phyloP scores from a whole-genome alignment of 2,888 invertebrate genomes.

The Drosophila falleni region DNA sequence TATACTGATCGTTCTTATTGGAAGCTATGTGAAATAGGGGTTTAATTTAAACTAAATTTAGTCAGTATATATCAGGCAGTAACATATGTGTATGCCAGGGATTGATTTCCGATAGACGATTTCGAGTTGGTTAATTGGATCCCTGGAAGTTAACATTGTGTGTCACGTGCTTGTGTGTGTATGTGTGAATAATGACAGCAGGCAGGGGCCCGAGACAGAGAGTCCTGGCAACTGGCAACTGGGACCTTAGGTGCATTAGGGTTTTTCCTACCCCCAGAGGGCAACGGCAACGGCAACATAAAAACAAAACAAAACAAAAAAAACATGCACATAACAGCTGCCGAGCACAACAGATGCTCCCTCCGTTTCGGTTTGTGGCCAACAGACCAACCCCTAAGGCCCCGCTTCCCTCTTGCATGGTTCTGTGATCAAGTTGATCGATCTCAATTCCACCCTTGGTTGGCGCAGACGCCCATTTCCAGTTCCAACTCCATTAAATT shows the following conservation, averaged over 20 bases:
- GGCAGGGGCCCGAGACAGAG: not conserved
- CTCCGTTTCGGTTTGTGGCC: conserved; percentile 60
- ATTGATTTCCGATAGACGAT: no score
- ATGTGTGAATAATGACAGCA: conserved; percentile 16
- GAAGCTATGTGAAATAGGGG: not conserved
- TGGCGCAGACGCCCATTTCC: conserved; percentile 64
- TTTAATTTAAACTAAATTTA: not conserved
- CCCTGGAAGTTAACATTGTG: conserved; percentile 9
- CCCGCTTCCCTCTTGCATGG: conserved; percentile 60
- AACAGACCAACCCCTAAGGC: conserved; percentile 58
- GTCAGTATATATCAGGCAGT: not conserved
- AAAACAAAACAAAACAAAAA: not conserved
- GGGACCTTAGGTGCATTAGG: conserved; percentile 40
- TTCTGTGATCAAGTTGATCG: conserved; percentile 75
- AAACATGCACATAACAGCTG: conserved; percentile 46
- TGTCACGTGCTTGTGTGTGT: conserved; percentile 4
- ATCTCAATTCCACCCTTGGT: conserved; percentile 74
- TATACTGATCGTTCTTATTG: no score
- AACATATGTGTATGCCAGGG: not conserved
- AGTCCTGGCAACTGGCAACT: not conserved
- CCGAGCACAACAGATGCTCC: conserved; percentile 57
- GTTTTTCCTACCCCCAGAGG: conserved; percentile 61
- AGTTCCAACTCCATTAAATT: conserved; percentile 69
- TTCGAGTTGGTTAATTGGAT: conserved; percentile 36
- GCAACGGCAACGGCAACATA: conserved; percentile 6